Base-by-base conservation (phyloP, 2,113 vertebrate genomes). In the Phyllostomus hastatus region DNA sequence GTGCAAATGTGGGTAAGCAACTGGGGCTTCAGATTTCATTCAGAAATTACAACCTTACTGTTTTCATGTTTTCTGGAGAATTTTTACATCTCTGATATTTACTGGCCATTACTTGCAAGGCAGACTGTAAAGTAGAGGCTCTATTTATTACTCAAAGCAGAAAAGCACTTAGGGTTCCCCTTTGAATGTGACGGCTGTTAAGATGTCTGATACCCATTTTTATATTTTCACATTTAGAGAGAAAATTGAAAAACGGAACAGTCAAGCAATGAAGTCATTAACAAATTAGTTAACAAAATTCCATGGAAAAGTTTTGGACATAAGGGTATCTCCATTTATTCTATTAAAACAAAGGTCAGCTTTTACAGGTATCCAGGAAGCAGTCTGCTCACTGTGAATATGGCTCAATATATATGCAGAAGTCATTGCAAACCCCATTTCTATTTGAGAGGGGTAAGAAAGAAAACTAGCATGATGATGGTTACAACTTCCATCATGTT, bases 251-350 rank as follows among this genome's bases (percentile, higher is more conserved):
- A 97, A 57, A 43, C 66, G 5, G 14, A 91, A 88, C 1, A 79
- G 41, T 75, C 19, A 4, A 46, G 15, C 22, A 46, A 46, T 57
- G 24, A 67, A 90, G 11, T 46, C 43, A 80, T 57, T 94, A 90
- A 78, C 38, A 95, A 70, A 95, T 90, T 86, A 59, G 11, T 90
- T 79, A 92, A 83, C 14, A 41, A 26, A 75, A 85, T 59, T 72
- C 28, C 7, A 52, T 61, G 38, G 38, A 43, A 92, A 91, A 10
- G 4, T 31, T 93, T 88, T 61, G 81, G 54, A n/a, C 0, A 7
- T 67, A 72, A 61, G 11, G 6, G 1, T 78, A 48, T 73, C 33
- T 89, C 24, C 22, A 43, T 59, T 86, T 35, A 54, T 33, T 66
- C 16, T 31, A 31, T 81, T 81, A 14, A 81, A 66, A 83, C 57